phyloP scores from a whole-genome alignment of 2,888 invertebrate species.

The Drosophila subsilvestris region DNA sequence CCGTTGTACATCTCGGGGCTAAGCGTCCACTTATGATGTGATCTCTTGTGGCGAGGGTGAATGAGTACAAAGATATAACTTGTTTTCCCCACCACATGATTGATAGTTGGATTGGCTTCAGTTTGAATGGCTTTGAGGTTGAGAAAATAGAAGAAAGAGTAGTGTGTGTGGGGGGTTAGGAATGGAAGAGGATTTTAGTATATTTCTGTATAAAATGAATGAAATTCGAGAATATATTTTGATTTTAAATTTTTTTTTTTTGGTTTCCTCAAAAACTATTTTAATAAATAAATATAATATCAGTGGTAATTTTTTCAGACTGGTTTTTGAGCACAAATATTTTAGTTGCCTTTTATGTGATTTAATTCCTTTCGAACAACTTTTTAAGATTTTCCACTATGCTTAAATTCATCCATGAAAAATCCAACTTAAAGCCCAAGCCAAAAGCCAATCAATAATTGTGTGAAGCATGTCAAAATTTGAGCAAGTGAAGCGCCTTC shows the following conservation, averaged over 20 bases:
- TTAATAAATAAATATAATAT: no score
- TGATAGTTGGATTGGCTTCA: conserved; percentile 34
- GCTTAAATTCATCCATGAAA: no score
- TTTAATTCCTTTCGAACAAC: no score
- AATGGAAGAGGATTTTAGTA: neutral
- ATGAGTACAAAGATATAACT: conserved; percentile 38
- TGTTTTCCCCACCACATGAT: conserved; percentile 29
- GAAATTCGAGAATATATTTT: no score
- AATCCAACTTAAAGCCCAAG: neutral
- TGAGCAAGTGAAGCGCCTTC: neutral
- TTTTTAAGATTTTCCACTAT: no score
- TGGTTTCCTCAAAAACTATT: no score
- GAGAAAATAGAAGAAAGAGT: conserved; percentile 9
- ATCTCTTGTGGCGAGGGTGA: conserved; percentile 32
- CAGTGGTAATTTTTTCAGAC: no score
- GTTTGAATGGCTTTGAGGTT: conserved; percentile 20
- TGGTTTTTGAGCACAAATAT: no score
- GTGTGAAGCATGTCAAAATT: neutral
- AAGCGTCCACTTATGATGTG: conserved; percentile 63
- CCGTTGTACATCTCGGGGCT: conserved; percentile 32
- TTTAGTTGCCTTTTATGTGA: no score
- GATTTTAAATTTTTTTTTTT: no score
- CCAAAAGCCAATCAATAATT: neutral
- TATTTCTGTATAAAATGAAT: no score
- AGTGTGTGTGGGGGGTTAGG: neutral